phyloP scores from a whole-genome alignment of 2,888 invertebrate species.

The Eristalis pertinax region DNA sequence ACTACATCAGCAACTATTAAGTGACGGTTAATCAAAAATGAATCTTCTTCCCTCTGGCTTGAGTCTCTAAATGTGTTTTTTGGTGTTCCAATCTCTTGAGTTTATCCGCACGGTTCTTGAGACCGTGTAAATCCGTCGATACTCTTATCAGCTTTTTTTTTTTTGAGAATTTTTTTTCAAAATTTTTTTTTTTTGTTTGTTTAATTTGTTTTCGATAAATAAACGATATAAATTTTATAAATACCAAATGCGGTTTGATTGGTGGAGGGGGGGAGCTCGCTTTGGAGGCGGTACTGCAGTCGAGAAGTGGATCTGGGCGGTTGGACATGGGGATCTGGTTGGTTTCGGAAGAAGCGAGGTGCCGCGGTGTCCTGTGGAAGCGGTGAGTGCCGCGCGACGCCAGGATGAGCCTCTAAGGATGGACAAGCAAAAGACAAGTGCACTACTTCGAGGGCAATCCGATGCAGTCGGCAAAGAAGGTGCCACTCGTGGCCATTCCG shows the following conservation, averaged over 20 bases:
- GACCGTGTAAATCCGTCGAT: background rate
- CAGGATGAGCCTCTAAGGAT: too few species aligned
- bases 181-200: slow-evolving; percentile 3
- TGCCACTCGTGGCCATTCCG: too few species aligned
- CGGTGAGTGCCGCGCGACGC: too few species aligned
- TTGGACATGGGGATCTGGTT: too few species aligned
- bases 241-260: background rate
- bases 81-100: slow-evolving; percentile 14
- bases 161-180: background rate
- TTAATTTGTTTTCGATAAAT: slow-evolving; percentile 21
- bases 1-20: background rate
- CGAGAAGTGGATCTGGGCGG: too few species aligned
- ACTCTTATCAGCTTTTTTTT: slow-evolving; percentile 8
- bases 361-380: too few species aligned
- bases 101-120: background rate
- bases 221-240: slow-evolving; percentile 30
- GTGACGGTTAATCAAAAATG: background rate
- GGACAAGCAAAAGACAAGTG: too few species aligned
- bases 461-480: too few species aligned
- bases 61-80: background rate
- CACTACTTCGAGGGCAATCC: too few species aligned
- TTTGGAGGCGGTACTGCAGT: too few species aligned
- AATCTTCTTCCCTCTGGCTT: background rate
- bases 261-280: too few species aligned
- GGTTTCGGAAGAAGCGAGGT: too few species aligned